Evolutionary conservation across 2,113 vertebrate species (phyloP).

Genomic region (Eclectus roratus): DNA sequence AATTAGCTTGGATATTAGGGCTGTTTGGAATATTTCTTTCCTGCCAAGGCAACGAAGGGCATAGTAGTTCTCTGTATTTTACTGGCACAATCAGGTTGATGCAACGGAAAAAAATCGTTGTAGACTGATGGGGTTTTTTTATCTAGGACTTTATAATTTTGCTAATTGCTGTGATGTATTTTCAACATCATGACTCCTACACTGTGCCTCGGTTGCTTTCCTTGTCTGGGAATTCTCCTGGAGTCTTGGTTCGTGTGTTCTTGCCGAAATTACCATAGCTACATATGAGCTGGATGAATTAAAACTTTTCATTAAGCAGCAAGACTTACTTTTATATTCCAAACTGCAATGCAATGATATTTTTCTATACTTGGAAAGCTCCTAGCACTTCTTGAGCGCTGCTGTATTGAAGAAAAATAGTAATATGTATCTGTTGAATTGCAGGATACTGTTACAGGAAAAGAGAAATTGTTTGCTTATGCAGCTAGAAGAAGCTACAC

Average conservation of each 20-base stretch:
- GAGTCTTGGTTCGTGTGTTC: background rate
- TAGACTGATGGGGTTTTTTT: background rate
- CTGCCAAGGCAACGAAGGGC: background rate
- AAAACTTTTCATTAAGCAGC: background rate
- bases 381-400: background rate
- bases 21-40: background rate
- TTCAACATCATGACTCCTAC: background rate
- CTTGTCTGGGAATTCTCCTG: background rate
- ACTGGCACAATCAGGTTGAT: background rate
- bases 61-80: background rate
- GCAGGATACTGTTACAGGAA: constrained; percentile 92
- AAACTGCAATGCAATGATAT: background rate
- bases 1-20: background rate
- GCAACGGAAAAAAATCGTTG: background rate
- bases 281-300: background rate
- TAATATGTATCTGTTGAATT: constrained; percentile 44
- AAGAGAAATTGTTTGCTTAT: constrained; percentile 91
- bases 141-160: background rate
- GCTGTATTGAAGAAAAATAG: background rate
- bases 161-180: background rate
- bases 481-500: constrained; percentile 93
- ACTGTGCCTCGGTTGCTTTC: background rate
- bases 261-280: background rate
- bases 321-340: background rate
- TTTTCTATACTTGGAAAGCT: background rate